Conservation (phyloP, 2,888 invertebrate genomes). For the Tetanocera ferruginea region DNA sequence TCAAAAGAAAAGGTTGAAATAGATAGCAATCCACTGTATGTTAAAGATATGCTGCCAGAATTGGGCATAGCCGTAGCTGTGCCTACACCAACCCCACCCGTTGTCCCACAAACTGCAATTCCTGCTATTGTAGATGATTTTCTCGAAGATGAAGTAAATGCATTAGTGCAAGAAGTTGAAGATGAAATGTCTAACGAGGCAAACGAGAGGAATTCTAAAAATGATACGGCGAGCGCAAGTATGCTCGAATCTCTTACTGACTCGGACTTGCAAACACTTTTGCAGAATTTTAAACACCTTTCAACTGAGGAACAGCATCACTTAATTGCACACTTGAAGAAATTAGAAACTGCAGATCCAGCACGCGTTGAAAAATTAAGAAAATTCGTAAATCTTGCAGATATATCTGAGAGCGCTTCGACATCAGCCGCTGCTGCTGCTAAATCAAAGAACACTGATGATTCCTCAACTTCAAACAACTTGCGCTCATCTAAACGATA, state of each 20-base stretch:
- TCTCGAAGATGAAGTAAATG: conserved; percentile 53
- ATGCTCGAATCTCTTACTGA: conserved; percentile 84
- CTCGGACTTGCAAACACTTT: conserved; percentile 81
- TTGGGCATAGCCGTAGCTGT: conserved; percentile 51
- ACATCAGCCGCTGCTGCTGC: conserved; percentile 25
- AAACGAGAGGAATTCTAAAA: conserved; percentile 52
- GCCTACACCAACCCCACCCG: conserved; percentile 9
- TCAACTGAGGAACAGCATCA: conserved; percentile 86
- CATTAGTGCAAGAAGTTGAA: conserved; percentile 57
- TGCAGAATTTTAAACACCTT: conserved; percentile 86
- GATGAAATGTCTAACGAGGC: conserved; percentile 53
- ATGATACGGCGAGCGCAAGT: conserved; percentile 60
- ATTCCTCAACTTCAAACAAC: conserved; percentile 37
- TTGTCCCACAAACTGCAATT: conserved; percentile 52
- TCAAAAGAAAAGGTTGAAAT: conserved; percentile 67
- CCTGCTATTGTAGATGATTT: conserved; percentile 56
- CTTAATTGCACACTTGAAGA: conserved; percentile 84
- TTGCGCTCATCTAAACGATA: conserved; percentile 9
- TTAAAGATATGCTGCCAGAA: conserved; percentile 53
- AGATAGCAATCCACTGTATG: conserved; percentile 51
- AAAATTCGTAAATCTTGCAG: conserved; percentile 78
- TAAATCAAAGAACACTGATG: conserved; percentile 37
- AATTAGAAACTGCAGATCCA: conserved; percentile 83
- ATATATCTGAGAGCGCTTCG: conserved; percentile 54
- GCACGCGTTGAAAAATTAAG: conserved; percentile 82